A percentile compares a stretch with the other conserved stretches of the same genome.
These are phyloP conservation scores for Chymomyza fuscimana DNA, from an alignment of 2,888 invertebrate species.

Conservation along the genomic window DNA sequence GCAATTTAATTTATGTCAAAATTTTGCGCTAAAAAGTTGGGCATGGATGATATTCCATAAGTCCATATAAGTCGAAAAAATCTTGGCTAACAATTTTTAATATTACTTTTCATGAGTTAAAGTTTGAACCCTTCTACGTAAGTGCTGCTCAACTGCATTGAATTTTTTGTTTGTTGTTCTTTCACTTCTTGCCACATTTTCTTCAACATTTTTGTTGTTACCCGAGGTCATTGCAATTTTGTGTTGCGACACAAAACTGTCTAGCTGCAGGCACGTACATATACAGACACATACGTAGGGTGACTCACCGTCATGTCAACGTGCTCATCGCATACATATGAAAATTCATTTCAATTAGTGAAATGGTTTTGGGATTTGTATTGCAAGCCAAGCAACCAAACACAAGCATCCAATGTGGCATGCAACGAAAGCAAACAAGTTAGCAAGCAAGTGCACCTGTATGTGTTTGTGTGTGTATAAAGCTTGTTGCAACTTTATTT, in stretches of 20 bases:
- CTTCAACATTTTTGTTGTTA: slow-evolving; percentile 49
- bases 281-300: slow-evolving; percentile 18
- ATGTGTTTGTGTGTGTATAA: slow-evolving; percentile 34
- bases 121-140: slow-evolving; percentile 15
- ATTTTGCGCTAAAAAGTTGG: slow-evolving; percentile 7
- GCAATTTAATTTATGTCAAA: slow-evolving; percentile 1
- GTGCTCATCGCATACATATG: slow-evolving; percentile 42
- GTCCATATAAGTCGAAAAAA: too few relatives aligned
- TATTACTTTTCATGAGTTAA: not conserved
- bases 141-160: slow-evolving; percentile 46
- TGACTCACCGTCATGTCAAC: slow-evolving; percentile 28
- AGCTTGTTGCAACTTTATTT: slow-evolving; percentile 65
- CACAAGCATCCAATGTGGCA: not conserved
- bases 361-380: slow-evolving; percentile 75
- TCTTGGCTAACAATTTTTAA: not conserved
- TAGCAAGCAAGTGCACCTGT: slow-evolving; percentile 12
- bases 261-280: slow-evolving; percentile 24
- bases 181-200: slow-evolving; percentile 12
- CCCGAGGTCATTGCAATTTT: slow-evolving; percentile 65
- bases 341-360: slow-evolving; percentile 77
- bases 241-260: slow-evolving; percentile 51
- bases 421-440: slow-evolving; percentile 11
- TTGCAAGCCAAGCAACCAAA: slow-evolving; percentile 46
- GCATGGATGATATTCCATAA: too few relatives aligned
- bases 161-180: slow-evolving; percentile 13